Evolutionary conservation across 2,113 vertebrate species (phyloP).

Genomic region (Hyaena hyaena): DNA sequence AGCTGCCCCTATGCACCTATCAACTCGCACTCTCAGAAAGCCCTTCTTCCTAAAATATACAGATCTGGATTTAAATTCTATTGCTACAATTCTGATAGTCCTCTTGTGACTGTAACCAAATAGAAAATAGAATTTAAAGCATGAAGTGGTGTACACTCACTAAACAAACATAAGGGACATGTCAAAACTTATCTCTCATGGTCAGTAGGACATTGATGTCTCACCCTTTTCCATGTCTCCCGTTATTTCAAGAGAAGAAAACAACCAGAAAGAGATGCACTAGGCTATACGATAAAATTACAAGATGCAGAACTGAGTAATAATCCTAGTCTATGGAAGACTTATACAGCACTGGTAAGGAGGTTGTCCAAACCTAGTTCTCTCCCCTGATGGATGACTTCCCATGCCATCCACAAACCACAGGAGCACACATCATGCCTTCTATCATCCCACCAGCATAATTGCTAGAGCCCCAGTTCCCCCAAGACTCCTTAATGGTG

Average conservation of each 20-base stretch:
- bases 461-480: not conserved
- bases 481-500: not conserved
- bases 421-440: not conserved
- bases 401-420: not conserved
- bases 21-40: not conserved
- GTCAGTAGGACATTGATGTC: not conserved
- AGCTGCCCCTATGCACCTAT: fast-evolving
- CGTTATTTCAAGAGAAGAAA: not conserved
- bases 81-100: not conserved
- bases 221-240: not conserved
- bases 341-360: not conserved
- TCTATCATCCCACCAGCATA: not conserved
- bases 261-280: not conserved
- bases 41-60: not conserved
- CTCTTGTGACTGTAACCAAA: not conserved
- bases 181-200: not conserved
- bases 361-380: not conserved
- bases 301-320: not conserved
- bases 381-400: not conserved
- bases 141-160: not conserved
- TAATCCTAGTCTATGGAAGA: not conserved
- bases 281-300: not conserved
- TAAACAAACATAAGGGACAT: not conserved
- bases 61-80: not conserved
- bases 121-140: not conserved